Evolutionary conservation across 2,888 invertebrate species (phyloP).

Genomic region (Eledone cirrhosa): DNA sequence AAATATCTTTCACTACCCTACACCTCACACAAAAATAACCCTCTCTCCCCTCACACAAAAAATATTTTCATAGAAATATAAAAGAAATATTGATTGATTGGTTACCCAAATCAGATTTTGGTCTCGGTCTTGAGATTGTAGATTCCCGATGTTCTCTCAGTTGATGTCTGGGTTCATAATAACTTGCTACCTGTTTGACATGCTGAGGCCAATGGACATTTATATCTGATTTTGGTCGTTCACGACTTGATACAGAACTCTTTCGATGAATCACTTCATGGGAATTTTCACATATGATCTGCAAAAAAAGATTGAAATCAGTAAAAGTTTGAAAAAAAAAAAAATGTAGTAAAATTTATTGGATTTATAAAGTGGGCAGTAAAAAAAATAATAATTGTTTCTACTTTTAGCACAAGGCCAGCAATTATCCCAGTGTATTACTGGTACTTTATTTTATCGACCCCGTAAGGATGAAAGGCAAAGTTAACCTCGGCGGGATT

Average conservation of each 20-base stretch:
- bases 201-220: slow-evolving; percentile 21
- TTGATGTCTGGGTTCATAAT: slow-evolving; percentile 15
- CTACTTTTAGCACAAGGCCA: too few species aligned
- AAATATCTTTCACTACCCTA: neutral
- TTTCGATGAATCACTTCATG: slow-evolving; percentile 26
- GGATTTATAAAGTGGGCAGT: too few species aligned
- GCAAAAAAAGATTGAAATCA: neutral
- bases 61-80: too few species aligned
- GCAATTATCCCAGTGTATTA: too few species aligned
- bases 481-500: too few species aligned
- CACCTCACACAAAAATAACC: neutral
- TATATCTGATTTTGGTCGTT: slow-evolving; percentile 28
- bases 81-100: neutral
- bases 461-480: too few species aligned
- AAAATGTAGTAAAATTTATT: too few species aligned
- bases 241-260: slow-evolving; percentile 11
- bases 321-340: too few species aligned
- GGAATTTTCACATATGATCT: slow-evolving; percentile 13
- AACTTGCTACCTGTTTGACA: slow-evolving; percentile 7
- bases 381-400: too few species aligned
- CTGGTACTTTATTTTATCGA: too few species aligned
- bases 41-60: too few species aligned
- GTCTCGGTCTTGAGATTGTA: neutral
- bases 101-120: slow-evolving; percentile 28
- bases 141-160: slow-evolving; percentile 7